Conservation (phyloP, 2,113 vertebrate species). For the Nothoprocta pentlandii region DNA sequence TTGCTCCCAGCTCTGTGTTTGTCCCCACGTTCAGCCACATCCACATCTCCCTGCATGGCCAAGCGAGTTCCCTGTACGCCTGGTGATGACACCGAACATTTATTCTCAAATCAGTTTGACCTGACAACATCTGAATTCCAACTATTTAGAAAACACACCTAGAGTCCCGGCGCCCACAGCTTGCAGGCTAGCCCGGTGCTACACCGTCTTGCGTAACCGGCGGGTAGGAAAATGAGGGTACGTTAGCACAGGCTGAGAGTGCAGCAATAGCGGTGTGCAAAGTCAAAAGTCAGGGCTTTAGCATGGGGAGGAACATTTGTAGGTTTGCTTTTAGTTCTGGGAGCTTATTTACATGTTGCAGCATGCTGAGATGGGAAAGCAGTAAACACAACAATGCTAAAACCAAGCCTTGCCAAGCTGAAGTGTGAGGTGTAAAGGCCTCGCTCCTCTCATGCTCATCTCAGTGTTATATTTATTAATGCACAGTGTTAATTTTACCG, state of each 20-base stretch:
- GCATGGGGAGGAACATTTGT: not conserved
- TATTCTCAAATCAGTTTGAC: not conserved
- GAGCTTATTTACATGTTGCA: not conserved
- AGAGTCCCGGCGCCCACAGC: not conserved
- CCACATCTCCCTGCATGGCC: not conserved
- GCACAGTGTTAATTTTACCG: not conserved
- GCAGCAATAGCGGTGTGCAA: accelerated
- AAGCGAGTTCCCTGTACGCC: not conserved
- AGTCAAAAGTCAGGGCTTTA: not conserved
- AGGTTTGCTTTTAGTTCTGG: not conserved
- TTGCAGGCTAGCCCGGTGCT: accelerated
- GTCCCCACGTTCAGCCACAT: not conserved
- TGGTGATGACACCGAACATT: not conserved
- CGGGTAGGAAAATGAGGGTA: accelerated
- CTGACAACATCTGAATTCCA: not conserved
- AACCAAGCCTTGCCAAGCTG: not conserved
- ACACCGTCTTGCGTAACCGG: accelerated
- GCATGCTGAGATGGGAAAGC: slow-evolving; percentile 10
- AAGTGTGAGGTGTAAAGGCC: not conserved
- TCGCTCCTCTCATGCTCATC: not conserved
- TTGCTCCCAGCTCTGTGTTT: not conserved
- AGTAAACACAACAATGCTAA: not conserved
- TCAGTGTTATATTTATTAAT: not conserved
- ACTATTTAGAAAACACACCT: not conserved
- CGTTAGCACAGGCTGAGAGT: accelerated